Conservation (phyloP, 64 coral and sea anemone species). For the Actinia equina region DNA sequence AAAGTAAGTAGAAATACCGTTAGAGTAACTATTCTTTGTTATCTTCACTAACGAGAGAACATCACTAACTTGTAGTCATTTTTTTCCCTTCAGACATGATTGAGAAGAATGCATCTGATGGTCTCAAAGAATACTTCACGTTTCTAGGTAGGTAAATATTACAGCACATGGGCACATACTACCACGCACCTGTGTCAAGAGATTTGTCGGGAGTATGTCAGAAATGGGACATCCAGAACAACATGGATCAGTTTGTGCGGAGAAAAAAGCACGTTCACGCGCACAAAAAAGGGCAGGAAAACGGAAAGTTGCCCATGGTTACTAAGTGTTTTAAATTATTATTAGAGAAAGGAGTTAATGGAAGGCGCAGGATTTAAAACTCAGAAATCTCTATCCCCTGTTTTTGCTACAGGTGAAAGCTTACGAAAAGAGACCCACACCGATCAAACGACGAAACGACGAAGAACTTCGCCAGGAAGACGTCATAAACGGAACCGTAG, state of each 20-base stretch:
- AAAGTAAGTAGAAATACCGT: slow-evolving; percentile 51
- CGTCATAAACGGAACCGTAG: slow-evolving; percentile 87
- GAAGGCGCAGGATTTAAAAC: not conserved
- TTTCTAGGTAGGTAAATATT: slow-evolving; percentile 56
- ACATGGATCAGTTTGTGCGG: no score
- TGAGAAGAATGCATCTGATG: slow-evolving; percentile 79
- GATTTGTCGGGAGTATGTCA: no score
- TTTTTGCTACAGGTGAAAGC: slow-evolving; percentile 40
- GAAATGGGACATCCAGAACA: no score
- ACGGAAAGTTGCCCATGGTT: not conserved
- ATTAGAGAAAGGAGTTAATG: no score
- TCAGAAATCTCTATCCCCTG: not conserved
- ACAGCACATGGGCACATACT: no score
- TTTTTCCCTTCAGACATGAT: slow-evolving; percentile 64
- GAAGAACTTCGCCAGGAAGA: slow-evolving; percentile 50
- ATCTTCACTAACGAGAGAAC: no score
- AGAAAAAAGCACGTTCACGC: no score
- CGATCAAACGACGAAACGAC: slow-evolving; percentile 25
- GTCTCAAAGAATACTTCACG: slow-evolving; percentile 67
- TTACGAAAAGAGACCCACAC: slow-evolving; percentile 71
- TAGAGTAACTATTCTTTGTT: no score
- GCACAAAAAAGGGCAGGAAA: not conserved
- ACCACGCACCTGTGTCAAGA: no score
- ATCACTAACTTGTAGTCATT: not conserved
- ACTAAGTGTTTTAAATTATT: not conserved